These are phyloP conservation scores for Hapalemur alaotrensis DNA, from an alignment of 2,797 vertebrate genomes.

Conservation along the genomic window DNA sequence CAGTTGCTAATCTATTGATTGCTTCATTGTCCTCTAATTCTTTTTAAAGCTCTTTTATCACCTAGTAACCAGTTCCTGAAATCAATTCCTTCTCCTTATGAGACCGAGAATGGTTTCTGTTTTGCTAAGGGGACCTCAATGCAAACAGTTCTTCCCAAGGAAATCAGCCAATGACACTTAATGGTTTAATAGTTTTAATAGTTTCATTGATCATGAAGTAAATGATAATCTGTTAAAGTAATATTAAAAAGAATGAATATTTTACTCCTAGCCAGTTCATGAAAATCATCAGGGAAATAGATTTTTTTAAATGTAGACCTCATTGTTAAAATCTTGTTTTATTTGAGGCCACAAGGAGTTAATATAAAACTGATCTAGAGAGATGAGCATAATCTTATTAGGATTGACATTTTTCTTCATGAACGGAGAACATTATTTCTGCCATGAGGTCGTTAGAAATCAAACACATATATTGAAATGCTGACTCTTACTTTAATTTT, in stretches of 20 bases:
- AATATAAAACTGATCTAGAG: neutral
- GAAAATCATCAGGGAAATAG: conserved; percentile 2
- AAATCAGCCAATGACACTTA: neutral
- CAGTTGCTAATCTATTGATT: neutral
- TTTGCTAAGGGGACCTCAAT: neutral
- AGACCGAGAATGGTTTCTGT: neutral
- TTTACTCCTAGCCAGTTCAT: neutral
- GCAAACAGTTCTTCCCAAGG: neutral
- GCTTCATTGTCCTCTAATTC: neutral
- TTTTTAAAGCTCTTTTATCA: neutral
- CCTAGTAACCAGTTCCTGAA: neutral
- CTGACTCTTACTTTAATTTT: conserved; percentile 28
- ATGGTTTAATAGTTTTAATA: neutral
- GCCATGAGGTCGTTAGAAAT: conserved; percentile 22
- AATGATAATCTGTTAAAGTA: neutral
- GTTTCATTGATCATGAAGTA: neutral
- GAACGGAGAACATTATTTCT: conserved; percentile 32
- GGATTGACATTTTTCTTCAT: conserved; percentile 45
- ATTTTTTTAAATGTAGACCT: neutral
- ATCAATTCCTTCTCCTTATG: neutral
- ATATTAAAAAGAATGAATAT: conserved; percentile 3
- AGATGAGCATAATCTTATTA: neutral
- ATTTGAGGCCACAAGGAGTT: conserved; percentile 16
- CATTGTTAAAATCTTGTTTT: neutral
- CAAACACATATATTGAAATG: conserved; percentile 6